Base-by-base conservation (phyloP, 2,113 vertebrate species). In the Lophura nycthemera region DNA sequence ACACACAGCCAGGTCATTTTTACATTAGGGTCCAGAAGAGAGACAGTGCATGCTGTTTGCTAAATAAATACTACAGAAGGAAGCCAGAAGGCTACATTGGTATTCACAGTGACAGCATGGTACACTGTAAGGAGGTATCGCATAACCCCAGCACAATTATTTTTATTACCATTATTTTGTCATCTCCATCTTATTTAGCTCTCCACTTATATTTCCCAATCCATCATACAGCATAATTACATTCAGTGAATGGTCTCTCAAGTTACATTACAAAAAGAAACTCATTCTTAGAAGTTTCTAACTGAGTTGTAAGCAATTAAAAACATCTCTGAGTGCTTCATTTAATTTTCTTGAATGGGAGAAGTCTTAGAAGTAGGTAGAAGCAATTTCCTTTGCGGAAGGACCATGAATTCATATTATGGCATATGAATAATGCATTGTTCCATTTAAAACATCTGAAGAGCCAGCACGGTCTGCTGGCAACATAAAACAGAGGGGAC, bases 201-300 rank as follows among this genome's bases (percentile, higher is more conserved):
- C 69, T 84, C 81, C 73, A 69, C 72, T 92, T 95, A 95, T 70
- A 89, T 92, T 84, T 95, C 64, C 73, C 72, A 86, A 92, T 94
- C 92, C 90, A 92, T 96, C 95, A 96, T 92, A 96, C 81, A 86
- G 88, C 70, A 87, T 95, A 94, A 96, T 96, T 96, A 93, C 93
- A 83, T 95, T 80, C 86, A 96, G 48, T 94, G 89, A 96, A 88
- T 75, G 92, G 90, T 86, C 48, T 97, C 94, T 97, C 95, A 84
- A 92, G 88, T 97, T 97, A 95, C 97, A 66, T 91, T 93, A 73
- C 76, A 94, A 85, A 95, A 92, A 95, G 91, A 74, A 95, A 70
- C 79, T 79, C 73, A 92, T 96, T 97, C 96, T 96, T 97, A 95
- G 93, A 96, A 97, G 93, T 95, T 97, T 92, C 96, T 97, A 96